Evolutionary conservation across 2,888 invertebrate species (phyloP), one percentile per base, ranked within the genome.

Genomic region (Pimpla rufipes): DNA sequence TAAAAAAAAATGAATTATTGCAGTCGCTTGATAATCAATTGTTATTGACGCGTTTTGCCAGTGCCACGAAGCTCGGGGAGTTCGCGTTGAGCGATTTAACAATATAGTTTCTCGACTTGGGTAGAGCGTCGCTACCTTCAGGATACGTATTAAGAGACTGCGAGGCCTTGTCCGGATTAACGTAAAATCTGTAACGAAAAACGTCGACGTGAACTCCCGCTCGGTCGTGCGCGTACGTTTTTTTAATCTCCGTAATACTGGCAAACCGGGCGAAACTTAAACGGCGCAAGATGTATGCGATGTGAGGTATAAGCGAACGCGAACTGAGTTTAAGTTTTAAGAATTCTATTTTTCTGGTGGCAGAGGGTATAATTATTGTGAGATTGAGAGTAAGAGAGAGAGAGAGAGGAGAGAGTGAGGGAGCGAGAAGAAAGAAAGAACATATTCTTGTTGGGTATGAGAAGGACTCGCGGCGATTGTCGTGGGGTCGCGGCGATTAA

Each of bases 331-430:
- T 90, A 92, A 91, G 92, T 92, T 93, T 93, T 88, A 90, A 92
- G 90, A 92, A 90, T 92, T 93, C 92, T 92, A 93, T 93, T 93
- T 93, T 93, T 93, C 91, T 92, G 90, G 88, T 89, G 87, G 86
- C 86, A 88, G 86, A 86, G 81, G 86, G 86, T 86, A 86, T 86
- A 87, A 87, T 86, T 85, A 74, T 83, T 78, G 84, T 77, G 79
- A 85, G 77, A 71, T 83, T 83, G 70, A 85, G 83, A 75, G 77
- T 75, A 37, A 35, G 75, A 57, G 37, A 62, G 64, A 35, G 13
- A 74, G 66, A 42, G 35, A 13, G 40, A n/a, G n/a, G n/a, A n/a
- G n/a, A n/a, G n/a, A n/a, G n/a, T n/a, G n/a, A 57, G 64, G 29
- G 13, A 74, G 66, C 35, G 35, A 13, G 40, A 57, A 21, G 40